These are phyloP conservation scores for Olivierus martensii DNA, from an alignment of 1,140 invertebrate species.

Conservation along the genomic window DNA sequence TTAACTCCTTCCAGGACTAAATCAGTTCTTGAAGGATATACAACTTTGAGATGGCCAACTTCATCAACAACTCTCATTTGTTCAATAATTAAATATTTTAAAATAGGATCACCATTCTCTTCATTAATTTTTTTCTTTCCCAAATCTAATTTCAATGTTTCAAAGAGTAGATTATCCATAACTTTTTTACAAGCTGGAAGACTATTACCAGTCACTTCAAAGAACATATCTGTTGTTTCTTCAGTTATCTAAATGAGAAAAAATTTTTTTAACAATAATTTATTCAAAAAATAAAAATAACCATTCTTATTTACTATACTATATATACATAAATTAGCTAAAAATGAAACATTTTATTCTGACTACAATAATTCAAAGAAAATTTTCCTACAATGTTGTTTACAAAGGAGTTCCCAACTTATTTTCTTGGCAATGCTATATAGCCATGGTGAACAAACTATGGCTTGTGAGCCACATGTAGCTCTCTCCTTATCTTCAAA, in stretches of 20 bases:
- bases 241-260: slow-evolving; percentile 29
- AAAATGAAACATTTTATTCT: too few relatives aligned
- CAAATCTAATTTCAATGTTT: slow-evolving; percentile 39
- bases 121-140: slow-evolving; percentile 12
- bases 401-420: too few relatives aligned
- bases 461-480: not conserved
- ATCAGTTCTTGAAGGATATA: slow-evolving; percentile 64
- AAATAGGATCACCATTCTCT: slow-evolving; percentile 9
- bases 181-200: slow-evolving; percentile 50
- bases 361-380: too few relatives aligned
- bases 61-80: slow-evolving; percentile 54
- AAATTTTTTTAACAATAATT: too few relatives aligned
- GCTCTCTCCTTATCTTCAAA: too few relatives aligned
- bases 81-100: slow-evolving; percentile 35
- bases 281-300: too few relatives aligned
- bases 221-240: slow-evolving; percentile 48
- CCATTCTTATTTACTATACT: too few relatives aligned
- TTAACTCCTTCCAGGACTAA: slow-evolving; percentile 28
- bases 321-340: too few relatives aligned
- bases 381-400: too few relatives aligned
- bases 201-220: slow-evolving; percentile 62
- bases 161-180: slow-evolving; percentile 48
- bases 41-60: slow-evolving; percentile 49
- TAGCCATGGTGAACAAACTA: too few relatives aligned
- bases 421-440: too few relatives aligned